These are phyloP conservation scores for Muricea muricata DNA, from an alignment of 92 coral and sea anemone species.

Conservation along the genomic window DNA sequence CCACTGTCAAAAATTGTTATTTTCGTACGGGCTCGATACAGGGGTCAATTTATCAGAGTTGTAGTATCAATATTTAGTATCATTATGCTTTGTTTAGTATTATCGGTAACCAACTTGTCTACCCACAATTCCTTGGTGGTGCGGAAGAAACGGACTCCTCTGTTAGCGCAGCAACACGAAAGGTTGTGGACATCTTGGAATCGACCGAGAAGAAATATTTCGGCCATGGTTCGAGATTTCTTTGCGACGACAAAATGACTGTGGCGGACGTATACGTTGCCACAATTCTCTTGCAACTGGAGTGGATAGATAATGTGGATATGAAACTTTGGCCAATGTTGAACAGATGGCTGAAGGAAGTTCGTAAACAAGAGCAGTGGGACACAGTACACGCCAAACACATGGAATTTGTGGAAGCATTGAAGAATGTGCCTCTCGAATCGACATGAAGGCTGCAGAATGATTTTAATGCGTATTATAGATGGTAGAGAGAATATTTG, in stretches of 20 bases:
- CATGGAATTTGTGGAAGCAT: slow-evolving; percentile 66
- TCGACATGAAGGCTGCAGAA: background rate
- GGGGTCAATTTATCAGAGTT: too few relatives aligned
- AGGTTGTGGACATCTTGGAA: slow-evolving; percentile 77
- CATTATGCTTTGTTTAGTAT: slow-evolving; percentile 44
- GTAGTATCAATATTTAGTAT: too few relatives aligned
- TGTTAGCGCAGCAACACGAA: slow-evolving; percentile 72
- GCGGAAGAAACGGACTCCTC: slow-evolving; percentile 76
- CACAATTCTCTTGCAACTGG: slow-evolving; percentile 76
- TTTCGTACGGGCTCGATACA: too few relatives aligned
- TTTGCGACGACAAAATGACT: slow-evolving; percentile 78
- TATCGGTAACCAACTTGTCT: slow-evolving; percentile 80
- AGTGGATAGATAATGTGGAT: slow-evolving; percentile 80
- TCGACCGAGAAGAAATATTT: slow-evolving; percentile 73
- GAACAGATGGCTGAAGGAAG: slow-evolving; percentile 73
- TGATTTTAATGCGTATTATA: background rate
- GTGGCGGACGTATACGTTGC: slow-evolving; percentile 87
- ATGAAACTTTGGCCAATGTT: slow-evolving; percentile 80
- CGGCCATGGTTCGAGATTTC: slow-evolving; percentile 48
- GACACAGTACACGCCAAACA: slow-evolving; percentile 74
- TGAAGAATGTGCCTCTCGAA: slow-evolving; percentile 69
- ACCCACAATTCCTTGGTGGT: slow-evolving; percentile 76
- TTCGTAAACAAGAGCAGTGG: slow-evolving; percentile 81
- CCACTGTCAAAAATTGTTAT: too few relatives aligned
- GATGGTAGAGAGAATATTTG: too few relatives aligned